Base-by-base conservation (phyloP, 2,797 vertebrate genomes). In the Pipistrellus kuhlii region DNA sequence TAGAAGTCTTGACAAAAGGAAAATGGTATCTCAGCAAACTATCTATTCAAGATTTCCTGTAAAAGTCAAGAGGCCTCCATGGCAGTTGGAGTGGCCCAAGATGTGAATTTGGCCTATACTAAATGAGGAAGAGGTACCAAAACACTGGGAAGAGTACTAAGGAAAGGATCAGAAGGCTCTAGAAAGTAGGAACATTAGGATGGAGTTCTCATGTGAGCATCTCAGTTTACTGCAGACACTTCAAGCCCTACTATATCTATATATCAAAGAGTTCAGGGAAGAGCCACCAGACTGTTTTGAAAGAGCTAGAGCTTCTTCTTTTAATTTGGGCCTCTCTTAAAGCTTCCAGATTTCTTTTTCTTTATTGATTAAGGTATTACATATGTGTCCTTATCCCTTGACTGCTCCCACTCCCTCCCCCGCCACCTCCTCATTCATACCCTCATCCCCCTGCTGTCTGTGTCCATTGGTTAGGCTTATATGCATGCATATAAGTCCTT, bases 251-350 rank as follows among this genome's bases (percentile, higher is more conserved):
- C 20, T 6, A 5, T 38, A 17, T 30, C 25, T 30, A 53, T 44
- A 75, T 25, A 18, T 76, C 71, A 35, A 94, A 46, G 20, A 20
- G 5, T 5, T 38, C 23, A 48, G 13, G 78, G 15, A 96, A 92
- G 32, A 64, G 17, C 23, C 64, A 41, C 20, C 35, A 5, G 15
- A 30, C 12, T 27, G 5, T 77, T 91, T 69, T 59, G 41, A 2
- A 89, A 85, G 6, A 83, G 44, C 27, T 8, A 35, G 35, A 94
- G 48, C 64, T 35, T 11, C 2, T 88, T 68, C 12, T 20, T 92
- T 89, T 55, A 57, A 73, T 53, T 59, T 18, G 25, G 13, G 3
- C 38, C 62, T 89, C n/a, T 94, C 78, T 77, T 72, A 83, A 94
- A 62, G 32, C 10, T 80, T 13, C 59, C n/a, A 57, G 8, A 17